Conservation (phyloP, 2,113 vertebrate genomes). For the Dermatemys mawii region DNA sequence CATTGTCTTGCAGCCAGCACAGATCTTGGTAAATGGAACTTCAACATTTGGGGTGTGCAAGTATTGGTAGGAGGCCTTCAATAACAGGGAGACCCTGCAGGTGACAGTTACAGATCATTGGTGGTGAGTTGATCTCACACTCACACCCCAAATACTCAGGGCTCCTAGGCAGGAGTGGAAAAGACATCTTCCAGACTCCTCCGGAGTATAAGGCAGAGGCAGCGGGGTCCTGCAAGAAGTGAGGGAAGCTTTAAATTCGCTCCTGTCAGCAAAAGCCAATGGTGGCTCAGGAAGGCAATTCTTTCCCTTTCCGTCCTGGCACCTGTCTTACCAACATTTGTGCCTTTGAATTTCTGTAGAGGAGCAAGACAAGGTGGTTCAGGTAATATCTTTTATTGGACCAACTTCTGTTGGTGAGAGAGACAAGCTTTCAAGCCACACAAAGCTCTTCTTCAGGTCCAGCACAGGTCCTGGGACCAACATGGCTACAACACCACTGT, state of each 20-base stretch:
- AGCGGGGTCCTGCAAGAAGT: too few relatives aligned
- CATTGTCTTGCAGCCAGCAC: not conserved
- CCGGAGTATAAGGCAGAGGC: too few relatives aligned
- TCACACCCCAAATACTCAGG: not conserved
- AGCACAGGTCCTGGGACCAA: too few relatives aligned
- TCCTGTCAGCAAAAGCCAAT: not conserved
- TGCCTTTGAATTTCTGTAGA: not conserved
- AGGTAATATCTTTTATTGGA: too few relatives aligned
- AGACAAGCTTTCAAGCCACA: too few relatives aligned
- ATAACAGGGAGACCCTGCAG: not conserved
- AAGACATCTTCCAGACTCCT: not conserved
- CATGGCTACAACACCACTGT: too few relatives aligned
- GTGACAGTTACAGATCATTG: not conserved
- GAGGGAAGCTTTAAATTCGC: not conserved
- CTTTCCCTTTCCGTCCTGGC: not conserved
- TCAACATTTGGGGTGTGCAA: fast-evolving
- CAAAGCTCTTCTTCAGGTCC: too few relatives aligned
- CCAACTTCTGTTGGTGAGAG: too few relatives aligned
- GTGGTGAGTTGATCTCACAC: not conserved
- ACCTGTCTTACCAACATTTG: fast-evolving
- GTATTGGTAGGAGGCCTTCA: not conserved
- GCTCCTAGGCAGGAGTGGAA: not conserved
- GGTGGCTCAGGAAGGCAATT: not conserved
- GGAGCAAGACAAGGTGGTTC: too few relatives aligned
- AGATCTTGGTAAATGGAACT: not conserved